These are phyloP conservation scores for Diacarnus erythraeanus DNA, from an alignment of 37 sponge, comb jelly and placozoan genomes.

Conservation along the genomic window DNA sequence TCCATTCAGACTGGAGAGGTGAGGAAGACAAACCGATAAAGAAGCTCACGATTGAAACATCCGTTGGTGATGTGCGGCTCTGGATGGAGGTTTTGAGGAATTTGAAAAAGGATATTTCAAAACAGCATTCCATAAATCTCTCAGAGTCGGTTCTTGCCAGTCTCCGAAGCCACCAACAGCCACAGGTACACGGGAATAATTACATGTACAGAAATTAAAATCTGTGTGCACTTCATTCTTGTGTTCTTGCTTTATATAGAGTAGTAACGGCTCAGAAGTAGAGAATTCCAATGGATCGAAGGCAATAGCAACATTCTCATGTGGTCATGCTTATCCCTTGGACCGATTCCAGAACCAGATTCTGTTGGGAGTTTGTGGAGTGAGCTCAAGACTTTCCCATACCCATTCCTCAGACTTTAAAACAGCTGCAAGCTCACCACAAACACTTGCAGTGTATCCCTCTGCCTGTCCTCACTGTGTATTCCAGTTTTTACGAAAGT, in stretches of 20 bases:
- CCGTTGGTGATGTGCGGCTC: slow-evolving; percentile 24
- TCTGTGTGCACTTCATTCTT: too few species aligned
- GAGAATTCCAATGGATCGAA: too few species aligned
- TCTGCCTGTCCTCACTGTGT: slow-evolving; percentile 71
- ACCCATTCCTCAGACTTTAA: too few species aligned
- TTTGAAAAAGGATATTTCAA: slow-evolving; percentile 32
- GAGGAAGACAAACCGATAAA: neutral
- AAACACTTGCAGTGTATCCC: slow-evolving; percentile 16
- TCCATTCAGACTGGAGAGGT: neutral
- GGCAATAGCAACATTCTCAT: slow-evolving; percentile 59
- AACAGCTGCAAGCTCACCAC: too few species aligned
- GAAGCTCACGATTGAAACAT: slow-evolving; percentile 11
- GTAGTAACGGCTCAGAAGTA: too few species aligned
- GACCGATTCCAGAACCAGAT: slow-evolving; percentile 34
- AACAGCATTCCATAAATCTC: slow-evolving; percentile 9
- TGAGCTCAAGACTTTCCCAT: slow-evolving; percentile 29
- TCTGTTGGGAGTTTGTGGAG: slow-evolving; percentile 43
- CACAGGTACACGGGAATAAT: too few species aligned
- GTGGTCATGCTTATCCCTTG: slow-evolving; percentile 61
- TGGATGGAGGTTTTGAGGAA: slow-evolving; percentile 65
- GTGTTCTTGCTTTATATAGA: too few species aligned
- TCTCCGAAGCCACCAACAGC: neutral
- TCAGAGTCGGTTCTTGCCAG: slow-evolving; percentile 13
- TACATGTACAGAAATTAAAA: too few species aligned
- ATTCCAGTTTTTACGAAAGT: slow-evolving; percentile 55